Evolutionary conservation across 2,113 vertebrate species (phyloP).

Genomic region (Lynx canadensis): DNA sequence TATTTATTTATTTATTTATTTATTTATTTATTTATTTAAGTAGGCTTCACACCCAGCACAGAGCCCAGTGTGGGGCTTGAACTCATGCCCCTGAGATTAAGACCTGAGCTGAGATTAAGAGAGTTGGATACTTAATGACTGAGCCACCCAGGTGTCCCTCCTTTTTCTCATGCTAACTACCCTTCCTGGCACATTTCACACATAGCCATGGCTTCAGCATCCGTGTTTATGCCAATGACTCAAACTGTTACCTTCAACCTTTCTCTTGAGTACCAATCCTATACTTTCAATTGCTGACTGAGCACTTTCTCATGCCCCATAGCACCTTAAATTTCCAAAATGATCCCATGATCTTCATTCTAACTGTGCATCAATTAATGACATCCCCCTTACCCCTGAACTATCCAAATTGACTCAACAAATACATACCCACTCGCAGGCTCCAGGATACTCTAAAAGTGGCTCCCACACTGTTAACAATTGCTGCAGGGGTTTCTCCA

Average conservation of each 20-base stretch:
- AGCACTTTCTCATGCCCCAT: background rate
- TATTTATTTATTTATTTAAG: no score
- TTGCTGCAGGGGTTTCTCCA: background rate
- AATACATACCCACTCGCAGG: background rate
- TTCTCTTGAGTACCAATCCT: background rate
- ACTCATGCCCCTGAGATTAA: no score
- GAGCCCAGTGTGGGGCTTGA: no score
- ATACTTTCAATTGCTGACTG: background rate
- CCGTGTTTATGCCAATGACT: background rate
- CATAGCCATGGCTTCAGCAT: background rate
- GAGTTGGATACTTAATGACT: no score
- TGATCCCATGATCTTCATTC: background rate
- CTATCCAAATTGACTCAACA: background rate
- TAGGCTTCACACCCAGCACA: no score
- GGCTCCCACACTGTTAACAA: background rate
- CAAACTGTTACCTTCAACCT: background rate
- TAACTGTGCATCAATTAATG: background rate
- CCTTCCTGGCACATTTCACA: background rate
- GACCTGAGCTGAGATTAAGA: no score
- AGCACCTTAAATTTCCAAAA: background rate
- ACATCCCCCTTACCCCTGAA: background rate
- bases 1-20: no score
- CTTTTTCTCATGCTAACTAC: background rate
- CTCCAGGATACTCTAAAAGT: slow-evolving; percentile 22
- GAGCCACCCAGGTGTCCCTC: no score